Evolutionary conservation across 2,797 vertebrate genomes (phyloP), one percentile per base, ranked within the genome.

Genomic region (Anguilla anguilla): DNA sequence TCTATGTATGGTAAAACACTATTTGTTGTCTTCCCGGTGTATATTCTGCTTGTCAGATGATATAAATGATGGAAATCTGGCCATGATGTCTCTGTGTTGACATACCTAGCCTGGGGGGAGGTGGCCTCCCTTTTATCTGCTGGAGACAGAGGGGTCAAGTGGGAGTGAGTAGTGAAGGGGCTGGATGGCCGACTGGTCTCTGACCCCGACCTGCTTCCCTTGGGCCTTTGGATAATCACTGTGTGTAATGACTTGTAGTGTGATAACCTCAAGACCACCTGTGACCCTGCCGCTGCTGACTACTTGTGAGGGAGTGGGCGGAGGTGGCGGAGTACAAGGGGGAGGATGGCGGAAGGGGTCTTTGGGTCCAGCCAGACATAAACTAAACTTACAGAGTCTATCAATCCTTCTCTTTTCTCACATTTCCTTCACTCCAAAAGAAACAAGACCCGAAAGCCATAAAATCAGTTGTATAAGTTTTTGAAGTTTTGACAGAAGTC

Each of bases 61-160:
- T 77, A 77, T 88, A 87, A 82, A 59, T 43, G 17, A 64, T 19
- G 49, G 28, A 61, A 0, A 6, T 59, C 57, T 64, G 85, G 22
- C 69, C 83, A 1, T n/a, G 85, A 46, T 0, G 82, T 57, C 81
- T 10, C 77, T 53, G 19, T 85, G 84, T 83, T 89, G 89, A 84
- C 74, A 90, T 81, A 35, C 53, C 39, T 79, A 19, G 46, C 81
- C 67, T 74, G 84, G 59, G 31, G 31, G 11, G 84, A 53, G 64
- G 72, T 53, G 69, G 43, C 7, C 84, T 59, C 81, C 43, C 86
- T 84, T 87, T 87, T n/a, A 84, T 83, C 87, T 85, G 13, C 2
- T 31, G 82, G 11, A 86, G 89, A 86, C 57, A n/a, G 25, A 85
- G 53, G 85, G 86, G 89, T 89, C 69, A 85, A 87, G 67, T 61